A percentile compares a stretch with the other conserved stretches of the same genome.
These are phyloP conservation scores for Brachyistius frenatus DNA, from an alignment of 2,113 vertebrate genomes.

Conservation along the genomic window DNA sequence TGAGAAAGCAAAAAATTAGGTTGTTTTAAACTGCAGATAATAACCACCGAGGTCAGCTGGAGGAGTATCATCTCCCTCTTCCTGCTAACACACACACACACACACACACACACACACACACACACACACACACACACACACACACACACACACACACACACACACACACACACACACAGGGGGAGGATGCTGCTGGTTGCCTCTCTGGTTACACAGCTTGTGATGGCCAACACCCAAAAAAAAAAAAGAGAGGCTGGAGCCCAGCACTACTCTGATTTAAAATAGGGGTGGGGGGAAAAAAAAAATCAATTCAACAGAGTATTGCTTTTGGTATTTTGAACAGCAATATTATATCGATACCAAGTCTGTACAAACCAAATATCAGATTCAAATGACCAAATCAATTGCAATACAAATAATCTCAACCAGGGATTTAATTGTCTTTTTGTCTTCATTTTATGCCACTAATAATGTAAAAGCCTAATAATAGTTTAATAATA, in stretches of 20 bases:
- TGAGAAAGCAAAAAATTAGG: slow-evolving; percentile 44
- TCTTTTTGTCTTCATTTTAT: no score
- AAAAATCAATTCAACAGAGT: no score
- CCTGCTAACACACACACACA: neutral
- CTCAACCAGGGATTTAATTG: no score
- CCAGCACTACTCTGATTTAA: slow-evolving; percentile 2
- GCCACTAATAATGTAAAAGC: no score
- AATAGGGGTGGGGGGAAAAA: neutral
- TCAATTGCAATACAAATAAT: no score
- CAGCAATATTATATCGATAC: no score
- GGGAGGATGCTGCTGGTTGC: slow-evolving; percentile 43
- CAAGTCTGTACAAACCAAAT: no score
- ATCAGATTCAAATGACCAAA: no score
- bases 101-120: slow-evolving; percentile 5
- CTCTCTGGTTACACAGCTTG: slow-evolving; percentile 63
- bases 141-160: slow-evolving; percentile 32
- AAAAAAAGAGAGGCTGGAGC: slow-evolving; percentile 25
- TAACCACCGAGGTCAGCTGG: slow-evolving; percentile 48
- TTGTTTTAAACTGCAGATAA: slow-evolving; percentile 55
- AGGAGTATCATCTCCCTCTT: slow-evolving; percentile 48
- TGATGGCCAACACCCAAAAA: slow-evolving; percentile 70
- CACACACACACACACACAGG: slow-evolving; percentile 7
- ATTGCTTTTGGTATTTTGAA: no score
- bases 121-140: slow-evolving; percentile 18
- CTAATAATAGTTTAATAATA: no score